Evolutionary conservation across 2,888 invertebrate species (phyloP), one percentile per base, ranked within the genome.

Genomic region (Metalampra italica): DNA sequence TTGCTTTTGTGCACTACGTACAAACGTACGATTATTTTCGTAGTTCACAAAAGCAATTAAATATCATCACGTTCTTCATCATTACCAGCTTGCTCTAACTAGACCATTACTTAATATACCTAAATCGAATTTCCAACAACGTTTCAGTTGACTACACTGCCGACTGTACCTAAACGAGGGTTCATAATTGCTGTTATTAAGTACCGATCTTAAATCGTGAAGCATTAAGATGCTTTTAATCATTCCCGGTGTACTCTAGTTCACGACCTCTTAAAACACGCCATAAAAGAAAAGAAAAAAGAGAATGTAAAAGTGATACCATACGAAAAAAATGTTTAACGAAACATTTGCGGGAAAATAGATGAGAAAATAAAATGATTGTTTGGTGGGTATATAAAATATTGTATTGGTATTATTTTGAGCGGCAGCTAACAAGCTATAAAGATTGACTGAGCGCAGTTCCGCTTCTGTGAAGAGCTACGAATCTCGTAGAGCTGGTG

Each of bases 401-500:
- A 22, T 22, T 22, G 22, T 22, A 22, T 22, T 22, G 22, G n/a
- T 36, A 7, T 11, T 36, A 36, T 36, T 36, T 9, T n/a, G 42
- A 45, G 43, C 43, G 42, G 40, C 50, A 51, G 53, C 40, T 38
- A 42, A 44, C 45, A 43, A 32, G 15, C 15, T 14, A 50, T 42
- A 47, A 36, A 46, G 46, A 38, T 49, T 45, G 54, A 51, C 51
- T 50, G 57, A 55, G 62, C 60, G 60, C 61, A 59, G 60, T 72
- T 72, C 65, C 69, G 72, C 66, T 67, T 57, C 57, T 53, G 53
- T 49, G 65, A 59, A 77, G 79, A 75, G 77, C 82, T 84, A 85
- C 82, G 82, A 75, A 67, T 66, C 64, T 75, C 80, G 84, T 82
- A 84, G 84, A 83, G 57, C 9, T 9, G 34, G 51, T 59, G 71